Evolutionary conservation across 1,140 invertebrate species (phyloP).

Genomic region (Globodera ellingtonae): DNA sequence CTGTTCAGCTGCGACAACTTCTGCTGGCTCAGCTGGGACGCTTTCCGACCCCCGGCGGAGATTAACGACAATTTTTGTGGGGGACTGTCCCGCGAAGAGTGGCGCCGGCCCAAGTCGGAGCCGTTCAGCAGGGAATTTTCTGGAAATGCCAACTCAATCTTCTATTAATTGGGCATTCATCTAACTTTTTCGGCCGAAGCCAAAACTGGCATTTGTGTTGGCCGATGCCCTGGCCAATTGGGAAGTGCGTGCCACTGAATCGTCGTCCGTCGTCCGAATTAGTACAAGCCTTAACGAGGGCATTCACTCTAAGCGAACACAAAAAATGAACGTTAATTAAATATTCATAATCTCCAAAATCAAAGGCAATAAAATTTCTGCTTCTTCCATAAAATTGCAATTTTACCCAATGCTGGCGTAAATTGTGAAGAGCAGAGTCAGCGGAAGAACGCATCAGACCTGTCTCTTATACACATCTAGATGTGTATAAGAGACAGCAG

Average conservation of each 20-base stretch:
- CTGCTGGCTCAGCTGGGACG: neutral
- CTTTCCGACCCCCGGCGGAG: neutral
- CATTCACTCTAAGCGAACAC: neutral
- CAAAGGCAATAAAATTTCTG: neutral
- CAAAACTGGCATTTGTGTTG: neutral
- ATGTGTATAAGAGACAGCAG: no score
- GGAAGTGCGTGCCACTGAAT: conserved; percentile 28
- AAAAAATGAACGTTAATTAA: neutral
- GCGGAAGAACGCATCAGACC: conserved; percentile 54
- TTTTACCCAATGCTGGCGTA: conserved; percentile 53
- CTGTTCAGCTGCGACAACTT: conserved; percentile 16
- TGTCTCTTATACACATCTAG: no score
- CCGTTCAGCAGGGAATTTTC: conserved; percentile 2
- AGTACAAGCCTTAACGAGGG: conserved; percentile 34
- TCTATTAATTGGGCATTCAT: neutral
- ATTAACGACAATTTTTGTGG: conserved; percentile 19
- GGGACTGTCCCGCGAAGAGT: conserved; percentile 1
- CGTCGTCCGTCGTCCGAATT: conserved; percentile 40
- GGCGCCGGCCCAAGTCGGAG: neutral
- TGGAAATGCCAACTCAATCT: neutral
- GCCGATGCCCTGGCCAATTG: neutral
- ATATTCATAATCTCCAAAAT: neutral
- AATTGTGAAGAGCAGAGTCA: conserved; percentile 51
- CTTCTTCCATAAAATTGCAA: no score
- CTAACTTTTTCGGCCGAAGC: neutral